phyloP scores from a whole-genome alignment of 2,113 vertebrate genomes.

The Erythrocebus patas region DNA sequence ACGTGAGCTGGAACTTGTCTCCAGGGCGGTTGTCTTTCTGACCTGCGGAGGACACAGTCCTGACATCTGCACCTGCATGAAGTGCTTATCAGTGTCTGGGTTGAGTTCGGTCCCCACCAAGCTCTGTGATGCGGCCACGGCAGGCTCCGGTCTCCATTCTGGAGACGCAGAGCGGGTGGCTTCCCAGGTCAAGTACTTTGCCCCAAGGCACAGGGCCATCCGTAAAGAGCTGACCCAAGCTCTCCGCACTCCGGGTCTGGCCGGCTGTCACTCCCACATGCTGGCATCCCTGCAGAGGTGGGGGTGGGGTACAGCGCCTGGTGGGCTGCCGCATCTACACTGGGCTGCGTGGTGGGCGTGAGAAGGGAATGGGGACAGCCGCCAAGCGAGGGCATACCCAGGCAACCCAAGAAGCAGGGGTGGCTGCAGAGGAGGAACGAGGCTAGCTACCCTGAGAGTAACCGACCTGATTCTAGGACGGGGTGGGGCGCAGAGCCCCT shows the following conservation, averaged over 20 bases:
- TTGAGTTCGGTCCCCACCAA: background rate
- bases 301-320: too few species aligned
- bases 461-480: background rate
- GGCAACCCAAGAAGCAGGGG: background rate
- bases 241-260: background rate
- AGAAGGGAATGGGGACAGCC: too few species aligned
- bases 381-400: fast-evolving
- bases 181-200: background rate
- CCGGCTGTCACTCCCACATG: background rate
- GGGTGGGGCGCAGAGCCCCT: background rate
- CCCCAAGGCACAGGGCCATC: background rate
- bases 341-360: background rate
- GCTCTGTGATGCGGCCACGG: background rate
- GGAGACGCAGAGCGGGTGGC: background rate
- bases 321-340: background rate
- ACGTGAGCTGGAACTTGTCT: constrained; percentile 96
- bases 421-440: background rate
- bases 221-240: background rate
- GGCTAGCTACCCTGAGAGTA: constrained; percentile 7
- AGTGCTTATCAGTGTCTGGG: background rate
- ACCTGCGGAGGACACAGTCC: constrained; percentile 80
- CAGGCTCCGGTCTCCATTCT: background rate
- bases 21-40: constrained; percentile 93
- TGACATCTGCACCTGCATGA: background rate
- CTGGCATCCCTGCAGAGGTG: background rate